These are phyloP conservation scores for Carapus acus DNA, from an alignment of 2,797 vertebrate species.

Conservation along the genomic window DNA sequence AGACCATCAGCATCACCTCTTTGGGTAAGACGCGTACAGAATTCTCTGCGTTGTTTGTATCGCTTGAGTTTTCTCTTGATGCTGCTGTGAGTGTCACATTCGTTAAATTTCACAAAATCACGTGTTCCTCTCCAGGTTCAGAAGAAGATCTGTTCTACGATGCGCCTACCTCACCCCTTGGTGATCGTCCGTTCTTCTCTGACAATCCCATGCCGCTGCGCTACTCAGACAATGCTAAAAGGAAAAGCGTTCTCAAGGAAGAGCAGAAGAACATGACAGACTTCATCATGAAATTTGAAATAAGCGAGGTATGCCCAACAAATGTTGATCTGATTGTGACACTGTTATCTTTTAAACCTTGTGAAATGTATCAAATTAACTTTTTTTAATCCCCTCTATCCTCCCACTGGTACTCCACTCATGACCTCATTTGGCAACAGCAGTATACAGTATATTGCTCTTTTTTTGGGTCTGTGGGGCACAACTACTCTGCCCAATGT, in stretches of 20 bases:
- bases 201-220: constrained; percentile 62
- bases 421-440: not conserved
- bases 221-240: constrained; percentile 51
- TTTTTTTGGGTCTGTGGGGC: too few species aligned
- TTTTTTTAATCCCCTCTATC: too few species aligned
- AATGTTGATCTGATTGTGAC: too few species aligned
- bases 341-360: too few species aligned
- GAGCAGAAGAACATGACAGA: constrained; percentile 89
- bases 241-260: constrained; percentile 66
- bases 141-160: constrained; percentile 94
- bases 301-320: constrained; percentile 78
- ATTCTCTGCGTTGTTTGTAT: too few species aligned
- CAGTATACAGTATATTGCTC: too few species aligned
- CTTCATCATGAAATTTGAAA: constrained; percentile 83
- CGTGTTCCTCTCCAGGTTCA: constrained; percentile 73
- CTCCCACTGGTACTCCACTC: too few species aligned
- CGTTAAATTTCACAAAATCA: not conserved
- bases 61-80: not conserved
- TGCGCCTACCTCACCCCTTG: constrained; percentile 85
- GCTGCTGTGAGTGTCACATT: not conserved
- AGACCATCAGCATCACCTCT: constrained; percentile 67
- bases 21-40: constrained; percentile 51
- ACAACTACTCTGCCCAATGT: too few species aligned
- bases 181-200: constrained; percentile 77
- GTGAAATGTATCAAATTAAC: too few species aligned